Evolutionary conservation across 2,888 invertebrate species (phyloP).

Genomic region (Drosophila testacea): DNA sequence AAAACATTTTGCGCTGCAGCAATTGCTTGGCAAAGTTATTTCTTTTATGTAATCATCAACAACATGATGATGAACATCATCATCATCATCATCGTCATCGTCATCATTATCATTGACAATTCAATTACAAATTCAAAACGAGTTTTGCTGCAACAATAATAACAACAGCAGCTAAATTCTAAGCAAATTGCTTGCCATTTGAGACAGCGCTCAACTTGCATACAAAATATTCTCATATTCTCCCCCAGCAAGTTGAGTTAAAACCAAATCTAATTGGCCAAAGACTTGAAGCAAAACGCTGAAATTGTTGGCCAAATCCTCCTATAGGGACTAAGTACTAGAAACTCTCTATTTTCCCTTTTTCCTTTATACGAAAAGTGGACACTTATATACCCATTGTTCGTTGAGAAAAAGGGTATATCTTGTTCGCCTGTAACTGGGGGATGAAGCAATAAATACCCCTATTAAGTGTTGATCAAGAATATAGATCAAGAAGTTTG

Average conservation of each 20-base stretch:
- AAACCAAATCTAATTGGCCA: slow-evolving; percentile 41
- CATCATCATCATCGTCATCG: slow-evolving; percentile 5
- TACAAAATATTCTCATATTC: slow-evolving; percentile 35
- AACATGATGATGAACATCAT: slow-evolving; percentile 1
- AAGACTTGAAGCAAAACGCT: slow-evolving; percentile 15
- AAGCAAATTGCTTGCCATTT: slow-evolving; percentile 54
- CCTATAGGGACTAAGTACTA: not conserved
- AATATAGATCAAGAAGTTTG: no score
- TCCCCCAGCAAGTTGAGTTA: slow-evolving; percentile 17
- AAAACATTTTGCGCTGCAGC: slow-evolving; percentile 35
- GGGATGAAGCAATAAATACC: no score
- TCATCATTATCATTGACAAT: slow-evolving; percentile 40
- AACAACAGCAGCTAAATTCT: slow-evolving; percentile 39
- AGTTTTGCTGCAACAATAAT: slow-evolving; percentile 36
- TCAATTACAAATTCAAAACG: slow-evolving; percentile 63
- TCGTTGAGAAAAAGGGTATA: no score
- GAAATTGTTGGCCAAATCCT: slow-evolving; percentile 4
- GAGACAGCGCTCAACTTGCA: slow-evolving; percentile 38
- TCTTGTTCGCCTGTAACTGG: no score
- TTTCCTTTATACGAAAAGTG: not conserved
- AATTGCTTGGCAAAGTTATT: slow-evolving; percentile 27
- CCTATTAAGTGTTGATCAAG: no score
- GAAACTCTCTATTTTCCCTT: not conserved
- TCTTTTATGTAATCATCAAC: slow-evolving; percentile 53
- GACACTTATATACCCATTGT: not conserved